Percentiles rank a stretch among this genome's conserved stretches.
These are phyloP conservation scores for Pavo muticus DNA, from an alignment of 2,113 vertebrate species.

Conservation along the genomic window DNA sequence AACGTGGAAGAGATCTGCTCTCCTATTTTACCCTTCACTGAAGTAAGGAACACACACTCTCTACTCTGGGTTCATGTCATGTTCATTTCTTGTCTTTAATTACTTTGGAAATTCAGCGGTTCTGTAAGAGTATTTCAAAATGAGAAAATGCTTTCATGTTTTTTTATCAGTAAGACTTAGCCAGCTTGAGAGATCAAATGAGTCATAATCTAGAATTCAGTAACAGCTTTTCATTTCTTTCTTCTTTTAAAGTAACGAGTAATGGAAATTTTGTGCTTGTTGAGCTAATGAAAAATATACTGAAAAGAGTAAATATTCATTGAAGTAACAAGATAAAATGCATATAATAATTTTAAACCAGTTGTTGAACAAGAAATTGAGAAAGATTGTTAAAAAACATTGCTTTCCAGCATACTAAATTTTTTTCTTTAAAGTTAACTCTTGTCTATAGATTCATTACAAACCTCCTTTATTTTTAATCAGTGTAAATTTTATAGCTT, in stretches of 20 bases:
- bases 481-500: not conserved
- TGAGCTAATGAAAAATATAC: constrained; percentile 26
- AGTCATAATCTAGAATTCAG: constrained; percentile 25
- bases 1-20: not conserved
- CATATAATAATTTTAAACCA: not conserved
- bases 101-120: constrained; percentile 11
- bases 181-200: constrained; percentile 40
- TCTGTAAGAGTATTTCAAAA: constrained; percentile 5
- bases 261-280: constrained; percentile 18
- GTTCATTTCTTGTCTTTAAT: constrained; percentile 24
- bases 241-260: not conserved
- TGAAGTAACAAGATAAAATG: constrained; percentile 21
- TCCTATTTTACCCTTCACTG: not conserved
- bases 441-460: not conserved
- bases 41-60: not conserved
- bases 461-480: not conserved
- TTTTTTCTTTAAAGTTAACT: not conserved
- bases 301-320: constrained; percentile 19
- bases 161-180: constrained; percentile 18
- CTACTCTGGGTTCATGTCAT: not conserved
- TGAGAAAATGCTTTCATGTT: constrained; percentile 6
- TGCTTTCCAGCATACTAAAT: not conserved
- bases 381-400: not conserved
- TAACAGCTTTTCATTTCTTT: constrained; percentile 12
- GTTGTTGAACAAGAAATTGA: not conserved